Evolutionary conservation across 2,113 vertebrate genomes (phyloP), one percentile per base, ranked within the genome.

Genomic region (Kryptolebias marmoratus): DNA sequence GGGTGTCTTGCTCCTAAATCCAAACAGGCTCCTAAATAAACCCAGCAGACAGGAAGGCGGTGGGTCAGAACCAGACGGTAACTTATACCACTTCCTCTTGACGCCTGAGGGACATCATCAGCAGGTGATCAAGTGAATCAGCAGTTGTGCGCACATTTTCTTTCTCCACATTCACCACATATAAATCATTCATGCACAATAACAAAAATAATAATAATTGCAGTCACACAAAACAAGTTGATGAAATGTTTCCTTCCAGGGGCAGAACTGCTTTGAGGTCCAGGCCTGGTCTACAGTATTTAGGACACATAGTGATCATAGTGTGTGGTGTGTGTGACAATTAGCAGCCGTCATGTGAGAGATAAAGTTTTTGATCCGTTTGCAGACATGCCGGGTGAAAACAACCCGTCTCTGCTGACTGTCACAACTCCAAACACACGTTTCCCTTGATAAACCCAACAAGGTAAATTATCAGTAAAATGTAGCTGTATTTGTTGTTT

Each of bases 31-130:
- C 76, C 78, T 81, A 90, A 90, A 89, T 90, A 87, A 77, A 86
- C 73, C 10, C 59, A 31, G 81, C 80, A 84, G 91, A 88, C 90
- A 89, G 64, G 66, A 78, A 69, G 91, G 87, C 84, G 80, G 55
- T 83, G 22, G 50, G 28, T 82, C 67, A 9, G 72, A 84, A 71
- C 71, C 66, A 58, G 75, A 75, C 71, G 27, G 90, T 88, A 92
- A 92, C 87, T 61, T 44, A 89, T 22, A 90, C 82, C 84, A 80
- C 86, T 91, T 91, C 90, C 89, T 85, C 73, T 53, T 79, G 75
- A 84, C 61, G 73, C 79, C 57, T 0, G 0, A 13, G 73, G 68
- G 86, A 80, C 77, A 68, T 59, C 64, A 85, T 87, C 77, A 83
- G 81, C 47, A 76, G 54, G 15, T 10, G 15, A 79, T 71, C 68